Evolutionary conservation across 2,113 vertebrate genomes (phyloP).

Genomic region (Carassius carassius): DNA sequence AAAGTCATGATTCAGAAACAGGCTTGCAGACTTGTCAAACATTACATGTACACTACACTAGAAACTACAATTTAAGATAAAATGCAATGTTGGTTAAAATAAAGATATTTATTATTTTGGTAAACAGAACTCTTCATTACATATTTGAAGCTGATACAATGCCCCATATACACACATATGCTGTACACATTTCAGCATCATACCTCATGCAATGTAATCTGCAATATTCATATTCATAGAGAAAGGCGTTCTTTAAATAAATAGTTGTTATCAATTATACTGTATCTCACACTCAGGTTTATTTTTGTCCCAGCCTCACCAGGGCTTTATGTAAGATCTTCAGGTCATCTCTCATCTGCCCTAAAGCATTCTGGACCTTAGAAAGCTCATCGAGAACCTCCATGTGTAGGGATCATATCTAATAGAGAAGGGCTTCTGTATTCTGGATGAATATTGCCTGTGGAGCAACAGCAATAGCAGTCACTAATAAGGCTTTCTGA

Average conservation of each 20-base stretch:
- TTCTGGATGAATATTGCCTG: constrained; percentile 77
- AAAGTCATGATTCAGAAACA: too few species aligned
- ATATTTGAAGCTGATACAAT: not conserved
- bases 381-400: constrained; percentile 74
- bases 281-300: constrained; percentile 23
- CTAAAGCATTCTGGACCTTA: constrained; percentile 74
- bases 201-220: not conserved
- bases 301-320: constrained; percentile 71
- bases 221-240: not conserved
- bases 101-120: constrained; percentile 40
- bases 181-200: not conserved
- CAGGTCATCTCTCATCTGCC: constrained; percentile 75
- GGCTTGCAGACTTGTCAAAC: too few species aligned
- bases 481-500: not conserved
- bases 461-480: not conserved
- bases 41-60: too few species aligned
- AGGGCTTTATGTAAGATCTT: constrained; percentile 75
- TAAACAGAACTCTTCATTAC: not conserved
- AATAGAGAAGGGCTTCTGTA: constrained; percentile 77
- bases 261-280: not conserved
- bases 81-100: constrained; percentile 26
- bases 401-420: constrained; percentile 75
- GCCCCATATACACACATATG: not conserved
- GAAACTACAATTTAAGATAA: too few species aligned
- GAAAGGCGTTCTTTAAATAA: not conserved